Conservation (phyloP, 2,888 invertebrate species). For the Lottia scabra region DNA sequence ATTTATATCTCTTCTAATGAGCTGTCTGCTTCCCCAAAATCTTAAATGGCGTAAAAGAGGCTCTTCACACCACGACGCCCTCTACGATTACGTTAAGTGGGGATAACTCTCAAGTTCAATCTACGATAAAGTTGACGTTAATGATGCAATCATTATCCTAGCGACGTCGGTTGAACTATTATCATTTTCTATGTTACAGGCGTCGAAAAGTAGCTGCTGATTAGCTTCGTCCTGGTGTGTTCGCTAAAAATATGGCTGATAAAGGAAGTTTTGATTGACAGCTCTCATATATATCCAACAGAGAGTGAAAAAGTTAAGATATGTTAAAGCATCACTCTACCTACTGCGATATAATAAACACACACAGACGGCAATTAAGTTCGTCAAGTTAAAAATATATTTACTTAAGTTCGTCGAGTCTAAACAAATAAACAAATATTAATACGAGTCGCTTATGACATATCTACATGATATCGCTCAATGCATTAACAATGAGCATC, state of each 20-base stretch:
- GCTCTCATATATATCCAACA: not conserved
- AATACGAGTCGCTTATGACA: not conserved
- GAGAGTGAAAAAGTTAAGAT: not conserved
- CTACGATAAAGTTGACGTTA: conserved; percentile 2
- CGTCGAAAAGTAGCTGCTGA: conserved; percentile 3
- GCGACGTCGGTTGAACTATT: not conserved
- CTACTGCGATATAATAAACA: conserved; percentile 1
- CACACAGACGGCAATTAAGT: not conserved
- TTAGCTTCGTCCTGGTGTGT: not conserved
- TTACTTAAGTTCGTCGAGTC: not conserved
- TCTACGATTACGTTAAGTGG: conserved; percentile 1
- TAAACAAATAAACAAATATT: not conserved
- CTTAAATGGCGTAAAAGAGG: too few relatives aligned
- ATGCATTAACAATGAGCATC: too few relatives aligned
- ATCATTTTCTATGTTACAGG: not conserved
- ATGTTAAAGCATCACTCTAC: not conserved
- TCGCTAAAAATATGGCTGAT: not conserved
- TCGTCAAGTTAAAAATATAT: not conserved
- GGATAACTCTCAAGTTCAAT: conserved; percentile 3
- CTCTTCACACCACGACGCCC: not conserved
- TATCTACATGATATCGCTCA: too few relatives aligned
- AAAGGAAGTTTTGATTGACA: not conserved
- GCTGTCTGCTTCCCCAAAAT: too few relatives aligned
- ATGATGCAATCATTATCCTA: conserved; percentile 2
- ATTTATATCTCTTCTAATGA: too few relatives aligned